A percentile compares a stretch with the other conserved stretches of the same genome.
phyloP scores from a whole-genome alignment of 2,888 invertebrate species.

The Drosophila colorata region DNA sequence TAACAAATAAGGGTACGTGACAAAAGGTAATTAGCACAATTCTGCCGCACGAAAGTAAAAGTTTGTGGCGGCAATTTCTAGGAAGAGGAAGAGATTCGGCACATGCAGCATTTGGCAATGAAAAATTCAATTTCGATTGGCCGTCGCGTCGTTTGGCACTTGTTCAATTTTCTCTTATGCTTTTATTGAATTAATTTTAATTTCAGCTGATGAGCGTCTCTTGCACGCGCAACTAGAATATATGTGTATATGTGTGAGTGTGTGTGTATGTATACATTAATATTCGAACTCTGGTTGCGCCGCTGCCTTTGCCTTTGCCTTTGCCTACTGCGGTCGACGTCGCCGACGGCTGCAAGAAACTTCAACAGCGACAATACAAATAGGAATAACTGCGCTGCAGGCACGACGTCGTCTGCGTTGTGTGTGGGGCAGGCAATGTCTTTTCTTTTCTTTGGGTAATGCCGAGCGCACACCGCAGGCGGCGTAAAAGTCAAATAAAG shows the following conservation, averaged over 20 bases:
- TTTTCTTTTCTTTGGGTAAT: slow-evolving; percentile 57
- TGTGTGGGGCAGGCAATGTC: slow-evolving; percentile 55
- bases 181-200: slow-evolving; percentile 62
- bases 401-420: slow-evolving; percentile 33
- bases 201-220: slow-evolving; percentile 37
- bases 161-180: slow-evolving; percentile 54
- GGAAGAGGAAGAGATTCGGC: slow-evolving; percentile 4
- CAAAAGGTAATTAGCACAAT: slow-evolving; percentile 20
- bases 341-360: slow-evolving; percentile 39
- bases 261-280: neutral
- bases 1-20: slow-evolving; percentile 15
- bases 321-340: slow-evolving; percentile 8
- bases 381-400: slow-evolving; percentile 21
- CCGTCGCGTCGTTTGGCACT: slow-evolving; percentile 37
- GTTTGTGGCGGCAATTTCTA: slow-evolving; percentile 4
- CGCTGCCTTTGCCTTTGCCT: slow-evolving; percentile 6
- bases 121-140: slow-evolving; percentile 22
- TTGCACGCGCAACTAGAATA: slow-evolving; percentile 30
- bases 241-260: neutral
- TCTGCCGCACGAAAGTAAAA: slow-evolving; percentile 47
- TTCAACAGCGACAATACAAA: slow-evolving; percentile 27
- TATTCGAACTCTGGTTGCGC: slow-evolving; percentile 15
- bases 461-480: slow-evolving; percentile 50
- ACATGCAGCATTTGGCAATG: slow-evolving; percentile 19
- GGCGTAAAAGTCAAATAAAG: slow-evolving; percentile 85